These are phyloP conservation scores for Procavia capensis DNA, from an alignment of 2,113 vertebrate species.

Conservation along the genomic window DNA sequence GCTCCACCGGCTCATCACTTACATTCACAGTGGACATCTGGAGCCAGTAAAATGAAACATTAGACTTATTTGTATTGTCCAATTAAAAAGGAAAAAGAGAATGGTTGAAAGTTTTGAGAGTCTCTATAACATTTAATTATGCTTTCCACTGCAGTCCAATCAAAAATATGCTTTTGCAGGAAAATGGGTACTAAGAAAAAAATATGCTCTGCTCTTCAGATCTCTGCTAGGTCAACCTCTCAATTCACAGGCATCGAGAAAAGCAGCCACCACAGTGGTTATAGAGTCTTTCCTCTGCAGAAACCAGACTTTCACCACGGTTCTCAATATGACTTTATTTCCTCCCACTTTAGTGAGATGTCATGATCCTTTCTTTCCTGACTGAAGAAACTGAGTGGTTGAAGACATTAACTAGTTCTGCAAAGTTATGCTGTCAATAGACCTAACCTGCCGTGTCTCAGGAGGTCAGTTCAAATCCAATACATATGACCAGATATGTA, in stretches of 20 bases:
- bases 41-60: slow-evolving; percentile 79
- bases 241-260: slow-evolving; percentile 55
- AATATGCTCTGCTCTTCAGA: slow-evolving; percentile 56
- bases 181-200: slow-evolving; percentile 72
- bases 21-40: slow-evolving; percentile 85
- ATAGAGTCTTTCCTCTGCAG: not conserved
- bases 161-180: slow-evolving; percentile 75
- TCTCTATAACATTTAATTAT: slow-evolving; percentile 81
- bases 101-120: slow-evolving; percentile 73
- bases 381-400: not conserved
- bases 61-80: slow-evolving; percentile 80
- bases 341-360: not conserved
- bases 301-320: not conserved
- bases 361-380: not conserved
- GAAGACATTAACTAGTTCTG: not conserved
- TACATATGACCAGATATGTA: not conserved
- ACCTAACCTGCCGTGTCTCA: not conserved
- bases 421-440: slow-evolving; percentile 60
- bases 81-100: slow-evolving; percentile 72
- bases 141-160: slow-evolving; percentile 77
- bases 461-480: not conserved
- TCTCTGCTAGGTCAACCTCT: slow-evolving; percentile 66
- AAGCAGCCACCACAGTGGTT: not conserved
- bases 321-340: not conserved
- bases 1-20: slow-evolving; percentile 79